A percentile compares a stretch with the other conserved stretches of the same genome.
Conservation (phyloP, 2,113 vertebrate species). For the Cinclus cinclus region DNA sequence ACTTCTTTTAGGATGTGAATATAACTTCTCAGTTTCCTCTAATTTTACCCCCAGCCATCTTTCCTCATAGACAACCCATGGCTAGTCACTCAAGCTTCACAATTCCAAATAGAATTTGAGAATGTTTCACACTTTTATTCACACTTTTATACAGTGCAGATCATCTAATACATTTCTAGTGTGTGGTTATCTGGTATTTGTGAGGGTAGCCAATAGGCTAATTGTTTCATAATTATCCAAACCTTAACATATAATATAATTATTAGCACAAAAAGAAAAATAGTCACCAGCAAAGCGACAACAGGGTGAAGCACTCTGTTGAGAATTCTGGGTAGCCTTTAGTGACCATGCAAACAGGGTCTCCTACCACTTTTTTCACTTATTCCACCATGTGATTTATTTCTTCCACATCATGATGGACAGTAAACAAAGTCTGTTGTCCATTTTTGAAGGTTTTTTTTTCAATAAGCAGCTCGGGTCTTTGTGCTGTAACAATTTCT, state of each 20-base stretch:
- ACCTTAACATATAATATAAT: neutral
- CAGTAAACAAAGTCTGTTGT: neutral
- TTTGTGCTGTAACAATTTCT: neutral
- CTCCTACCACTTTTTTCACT: neutral
- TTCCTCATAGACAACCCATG: neutral
- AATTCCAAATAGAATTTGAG: neutral
- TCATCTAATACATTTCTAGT: neutral
- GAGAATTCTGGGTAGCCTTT: neutral
- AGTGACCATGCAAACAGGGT: neutral
- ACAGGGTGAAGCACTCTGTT: neutral
- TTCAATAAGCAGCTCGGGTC: neutral
- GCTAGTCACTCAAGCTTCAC: neutral
- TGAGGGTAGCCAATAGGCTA: neutral
- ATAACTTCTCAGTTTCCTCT: neutral
- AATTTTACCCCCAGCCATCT: neutral
- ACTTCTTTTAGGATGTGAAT: neutral
- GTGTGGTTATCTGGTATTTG: neutral
- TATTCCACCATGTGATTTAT: neutral
- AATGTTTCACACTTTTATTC: neutral
- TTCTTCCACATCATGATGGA: neutral
- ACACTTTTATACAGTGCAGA: neutral
- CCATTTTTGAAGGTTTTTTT: neutral
- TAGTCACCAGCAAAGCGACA: neutral
- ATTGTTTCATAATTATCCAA: neutral
- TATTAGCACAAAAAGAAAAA: neutral